These are phyloP conservation scores for Notolepis coatsorum DNA, from an alignment of 2,797 vertebrate genomes.

Conservation along the genomic window DNA sequence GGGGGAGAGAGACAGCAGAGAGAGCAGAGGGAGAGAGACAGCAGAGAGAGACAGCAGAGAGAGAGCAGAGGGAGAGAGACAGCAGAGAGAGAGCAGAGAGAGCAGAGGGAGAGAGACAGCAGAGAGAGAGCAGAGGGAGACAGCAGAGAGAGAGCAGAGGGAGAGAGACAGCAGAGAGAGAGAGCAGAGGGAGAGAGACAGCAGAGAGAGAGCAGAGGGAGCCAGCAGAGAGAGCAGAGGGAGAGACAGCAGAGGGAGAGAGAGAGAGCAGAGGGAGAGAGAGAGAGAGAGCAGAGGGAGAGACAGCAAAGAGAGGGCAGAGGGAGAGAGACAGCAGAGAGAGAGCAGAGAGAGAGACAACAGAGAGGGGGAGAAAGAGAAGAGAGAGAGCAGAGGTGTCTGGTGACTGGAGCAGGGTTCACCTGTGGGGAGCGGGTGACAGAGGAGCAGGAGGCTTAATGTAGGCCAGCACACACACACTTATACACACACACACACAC, in stretches of 20 bases:
- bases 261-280: constrained; percentile 1
- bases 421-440: constrained; percentile 62
- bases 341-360: not conserved
- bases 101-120: not conserved
- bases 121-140: not conserved
- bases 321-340: not conserved
- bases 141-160: not conserved
- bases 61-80: constrained; percentile 1
- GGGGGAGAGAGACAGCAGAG: not conserved
- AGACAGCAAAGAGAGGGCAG: too few species aligned
- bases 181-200: constrained; percentile 1
- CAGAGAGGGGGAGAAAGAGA: constrained; percentile 8
- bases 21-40: not conserved
- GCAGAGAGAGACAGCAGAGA: not conserved
- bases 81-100: not conserved
- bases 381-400: constrained; percentile 20
- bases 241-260: not conserved
- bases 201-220: constrained; percentile 7
- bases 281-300: not conserved
- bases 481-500: too few species aligned
- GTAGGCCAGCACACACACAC: constrained; percentile 82
- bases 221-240: not conserved
- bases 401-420: constrained; percentile 47
- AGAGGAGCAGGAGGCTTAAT: constrained; percentile 56
- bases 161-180: not conserved